Evolutionary conservation across 2,113 vertebrate species (phyloP), one percentile per base, ranked within the genome.

Genomic region (Channa maculata): DNA sequence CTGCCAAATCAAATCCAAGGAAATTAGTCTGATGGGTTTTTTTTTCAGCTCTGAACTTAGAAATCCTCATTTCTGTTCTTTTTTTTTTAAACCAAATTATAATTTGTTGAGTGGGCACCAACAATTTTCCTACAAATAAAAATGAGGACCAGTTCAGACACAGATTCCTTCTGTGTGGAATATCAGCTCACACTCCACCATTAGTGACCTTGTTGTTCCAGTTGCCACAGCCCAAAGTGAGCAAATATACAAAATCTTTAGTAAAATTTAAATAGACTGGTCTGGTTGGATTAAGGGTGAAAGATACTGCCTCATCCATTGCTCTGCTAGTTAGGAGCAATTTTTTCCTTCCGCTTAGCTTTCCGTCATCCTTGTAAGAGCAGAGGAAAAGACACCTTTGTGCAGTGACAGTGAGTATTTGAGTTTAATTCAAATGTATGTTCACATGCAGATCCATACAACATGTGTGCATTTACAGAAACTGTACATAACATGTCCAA

Each of bases 21-120:
- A n/a, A n/a, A n/a, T n/a, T 24, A 24, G 24, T 24, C 1, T 24
- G 24, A 24, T 24, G 24, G 24, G 24, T 1, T 24, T 24, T 24
- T 1, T 24, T 24, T 24, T 24, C 24, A 69, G 2, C 24, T 45
- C 13, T 60, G 14, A 15, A 60, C 65, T 75, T 41, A 24, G 12
- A 33, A 49, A 48, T 33, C n/a, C 36, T 44, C 38, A 65, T 52
- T 72, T 0, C 36, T 53, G 65, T 41, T 45, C 77, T 83, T 24
- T 54, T 69, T 59, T 74, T 43, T 59, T 55, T 38, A 12, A 55
- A 63, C 36, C 9, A 71, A 71, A 85, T 77, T 78, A 67, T 38
- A 72, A 80, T 14, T 24, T 77, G 73, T 71, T 75, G 68, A 81
- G 39, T 60, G 1, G 6, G 77, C 72, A 80, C 41, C 34, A 68